Percentiles rank a stretch among this genome's conserved stretches.
Conservation (phyloP, 2,888 invertebrate genomes). For the Rhabditoides inermis region DNA sequence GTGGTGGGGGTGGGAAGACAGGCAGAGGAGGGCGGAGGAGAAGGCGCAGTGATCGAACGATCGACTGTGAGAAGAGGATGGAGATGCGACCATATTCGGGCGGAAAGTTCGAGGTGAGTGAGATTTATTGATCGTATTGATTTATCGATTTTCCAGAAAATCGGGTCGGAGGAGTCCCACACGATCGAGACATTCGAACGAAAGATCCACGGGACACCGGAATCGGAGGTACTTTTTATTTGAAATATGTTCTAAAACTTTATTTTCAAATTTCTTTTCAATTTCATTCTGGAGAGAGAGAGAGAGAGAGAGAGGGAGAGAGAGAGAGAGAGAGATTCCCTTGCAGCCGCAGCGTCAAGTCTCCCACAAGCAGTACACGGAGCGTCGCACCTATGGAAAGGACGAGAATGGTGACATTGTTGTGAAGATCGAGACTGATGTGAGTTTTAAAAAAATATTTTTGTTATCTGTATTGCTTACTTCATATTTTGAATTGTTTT, state of each 20-base stretch:
- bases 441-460: slow-evolving; percentile 11
- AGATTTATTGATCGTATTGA: neutral
- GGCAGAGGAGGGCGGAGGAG: neutral
- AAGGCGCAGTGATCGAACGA: neutral
- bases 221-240: slow-evolving; percentile 25
- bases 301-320: no score
- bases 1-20: neutral
- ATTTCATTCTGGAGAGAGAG: no score
- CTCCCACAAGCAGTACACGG: slow-evolving; percentile 42
- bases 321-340: neutral
- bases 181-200: slow-evolving; percentile 43
- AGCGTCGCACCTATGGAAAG: slow-evolving; percentile 42
- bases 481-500: no score
- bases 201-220: slow-evolving; percentile 36
- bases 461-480: no score
- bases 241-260: no score
- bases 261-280: no score
- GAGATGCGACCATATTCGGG: slow-evolving; percentile 29
- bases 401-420: slow-evolving; percentile 49
- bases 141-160: slow-evolving; percentile 29
- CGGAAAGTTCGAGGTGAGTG: slow-evolving; percentile 30
- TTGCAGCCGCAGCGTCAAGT: slow-evolving; percentile 42
- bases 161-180: slow-evolving; percentile 45
- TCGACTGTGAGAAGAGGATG: slow-evolving; percentile 13
- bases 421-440: slow-evolving; percentile 44